Base-by-base conservation (phyloP, 1,140 invertebrate species). In the Drosophila prosaltans region DNA sequence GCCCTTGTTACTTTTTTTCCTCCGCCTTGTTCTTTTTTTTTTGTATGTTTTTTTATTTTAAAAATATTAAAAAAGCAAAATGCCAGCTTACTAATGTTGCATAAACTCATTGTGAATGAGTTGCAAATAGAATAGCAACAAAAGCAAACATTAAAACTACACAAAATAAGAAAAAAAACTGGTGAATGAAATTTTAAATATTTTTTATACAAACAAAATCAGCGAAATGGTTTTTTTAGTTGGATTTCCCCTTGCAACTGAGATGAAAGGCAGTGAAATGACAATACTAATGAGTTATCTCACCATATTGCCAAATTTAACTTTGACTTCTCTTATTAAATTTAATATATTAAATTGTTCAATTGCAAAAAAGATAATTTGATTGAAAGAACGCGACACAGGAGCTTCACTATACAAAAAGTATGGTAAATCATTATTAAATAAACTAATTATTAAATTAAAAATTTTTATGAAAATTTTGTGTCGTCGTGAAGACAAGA, bases 41-140 rank as follows among this genome's bases (percentile, higher is more conserved):
- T 54, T 40, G 75, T 54, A 51, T 45, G 11, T 28, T 71, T 69
- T 66, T 57, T 59, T 64, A 71, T 81, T 85, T 80, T 81, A 65
- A 85, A 88, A 82, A 85, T 83, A 88, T 86, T 88, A 88, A 82
- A 86, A 60, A 67, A 54, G 32, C 45, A 51, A 48, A 71, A 61
- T 59, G 65, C 48, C 54, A 66, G 60, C 57, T 55, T 41, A 63
- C 62, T 71, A 75, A 70, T 70, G 66, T 57, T 59, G 55, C 41
- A 71, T 64, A 78, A 78, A 78, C 48, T 74, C 66, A 78, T 59
- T 63, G 72, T 41, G 21, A 24, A 70, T 51, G 45, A 59, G 57
- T 39, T 59, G 32, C 16, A 45, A 64, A 65, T 43, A 63, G 51
- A 69, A 30, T 5, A 32, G 32, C 32, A 36, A 36, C 32, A 36